These are phyloP conservation scores for Marisa cornuarietis DNA, from an alignment of 1,140 invertebrate genomes.

Conservation along the genomic window DNA sequence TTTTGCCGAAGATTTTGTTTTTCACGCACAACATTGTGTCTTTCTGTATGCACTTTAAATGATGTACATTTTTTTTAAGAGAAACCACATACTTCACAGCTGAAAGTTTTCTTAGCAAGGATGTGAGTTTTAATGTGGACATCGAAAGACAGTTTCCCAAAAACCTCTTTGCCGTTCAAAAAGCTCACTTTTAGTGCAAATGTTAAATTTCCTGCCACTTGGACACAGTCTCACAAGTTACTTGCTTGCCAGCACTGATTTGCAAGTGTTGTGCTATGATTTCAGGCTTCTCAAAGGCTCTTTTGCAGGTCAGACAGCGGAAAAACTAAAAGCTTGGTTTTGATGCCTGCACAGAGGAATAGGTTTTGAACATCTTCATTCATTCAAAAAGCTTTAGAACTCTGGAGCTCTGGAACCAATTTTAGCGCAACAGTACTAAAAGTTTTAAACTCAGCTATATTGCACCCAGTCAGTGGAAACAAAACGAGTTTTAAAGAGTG, in stretches of 20 bases:
- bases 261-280: background rate
- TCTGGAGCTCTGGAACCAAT: too few species aligned
- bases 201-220: background rate
- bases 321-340: background rate
- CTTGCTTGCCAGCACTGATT: background rate
- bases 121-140: background rate
- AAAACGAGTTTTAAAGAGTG: too few species aligned
- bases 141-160: background rate
- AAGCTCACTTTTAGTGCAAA: background rate
- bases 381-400: too few species aligned
- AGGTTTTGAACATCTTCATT: background rate
- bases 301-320: background rate
- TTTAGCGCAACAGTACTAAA: too few species aligned
- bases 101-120: background rate
- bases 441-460: too few species aligned
- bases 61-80: background rate
- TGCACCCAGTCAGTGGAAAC: too few species aligned
- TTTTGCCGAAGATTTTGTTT: background rate
- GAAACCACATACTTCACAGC: background rate
- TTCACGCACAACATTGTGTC: background rate
- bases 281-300: too few species aligned
- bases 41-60: background rate
- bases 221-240: slow-evolving; percentile 6
- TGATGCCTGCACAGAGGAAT: background rate
- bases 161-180: background rate